Conservation (phyloP, 1,140 invertebrate genomes). For the Drosophila pallidifrons region DNA sequence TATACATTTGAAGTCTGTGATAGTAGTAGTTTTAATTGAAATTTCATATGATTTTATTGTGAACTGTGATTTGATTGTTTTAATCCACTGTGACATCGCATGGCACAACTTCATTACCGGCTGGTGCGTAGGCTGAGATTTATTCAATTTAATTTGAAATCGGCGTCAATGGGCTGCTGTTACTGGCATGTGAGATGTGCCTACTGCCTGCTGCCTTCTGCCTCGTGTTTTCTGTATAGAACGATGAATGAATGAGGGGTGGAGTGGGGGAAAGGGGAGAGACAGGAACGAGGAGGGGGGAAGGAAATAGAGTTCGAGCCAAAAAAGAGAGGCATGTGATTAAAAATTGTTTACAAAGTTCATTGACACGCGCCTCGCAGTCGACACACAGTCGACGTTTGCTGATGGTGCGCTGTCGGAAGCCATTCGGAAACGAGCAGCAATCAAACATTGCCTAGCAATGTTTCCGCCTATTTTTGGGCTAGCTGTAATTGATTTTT, state of each 20-base stretch:
- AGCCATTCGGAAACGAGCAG: conserved; percentile 38
- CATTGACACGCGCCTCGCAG: conserved; percentile 61
- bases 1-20: too few relatives aligned
- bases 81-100: conserved; percentile 32
- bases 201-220: not conserved
- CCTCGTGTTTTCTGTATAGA: not conserved
- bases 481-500: conserved; percentile 49
- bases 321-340: conserved; percentile 59
- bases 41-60: too few relatives aligned
- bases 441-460: conserved; percentile 65
- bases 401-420: conserved; percentile 20
- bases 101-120: conserved; percentile 60
- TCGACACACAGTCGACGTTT: conserved; percentile 1
- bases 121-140: conserved; percentile 65
- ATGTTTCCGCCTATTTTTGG: conserved; percentile 50
- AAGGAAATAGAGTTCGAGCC: conserved; percentile 33
- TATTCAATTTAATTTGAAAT: conserved; percentile 83
- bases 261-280: not conserved
- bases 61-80: not conserved
- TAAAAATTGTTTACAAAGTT: conserved; percentile 82
- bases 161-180: conserved; percentile 59
- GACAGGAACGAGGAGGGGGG: not conserved
- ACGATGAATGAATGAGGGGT: not conserved
- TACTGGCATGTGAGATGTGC: conserved; percentile 7
- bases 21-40: too few relatives aligned